phyloP scores from a whole-genome alignment of 2,797 vertebrate species.

The Furcifer pardalis region DNA sequence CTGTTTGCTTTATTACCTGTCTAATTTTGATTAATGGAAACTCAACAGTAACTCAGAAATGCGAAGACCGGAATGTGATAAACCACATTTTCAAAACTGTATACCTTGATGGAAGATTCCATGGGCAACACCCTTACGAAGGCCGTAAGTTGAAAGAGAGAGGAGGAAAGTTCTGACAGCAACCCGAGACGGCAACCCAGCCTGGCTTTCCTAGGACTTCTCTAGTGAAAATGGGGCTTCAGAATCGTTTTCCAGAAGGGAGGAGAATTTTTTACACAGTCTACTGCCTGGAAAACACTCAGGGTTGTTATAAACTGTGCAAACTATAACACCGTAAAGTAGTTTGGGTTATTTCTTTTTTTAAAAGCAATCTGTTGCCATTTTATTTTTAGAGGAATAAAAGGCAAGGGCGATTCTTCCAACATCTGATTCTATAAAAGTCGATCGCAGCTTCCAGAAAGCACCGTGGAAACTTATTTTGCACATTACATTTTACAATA shows the following conservation, averaged over 20 bases:
- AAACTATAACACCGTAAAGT: not conserved
- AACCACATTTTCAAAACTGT: too few species aligned
- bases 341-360: not conserved
- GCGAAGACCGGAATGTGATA: not conserved
- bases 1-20: not conserved
- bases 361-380: constrained; percentile 28
- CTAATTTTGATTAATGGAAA: not conserved
- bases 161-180: not conserved
- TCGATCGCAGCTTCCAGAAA: constrained; percentile 55
- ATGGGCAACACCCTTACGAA: not conserved
- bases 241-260: too few species aligned
- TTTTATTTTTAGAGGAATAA: constrained; percentile 46
- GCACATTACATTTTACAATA: constrained; percentile 59
- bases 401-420: constrained; percentile 42
- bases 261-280: not conserved
- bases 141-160: not conserved
- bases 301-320: not conserved
- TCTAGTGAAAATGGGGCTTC: not conserved
- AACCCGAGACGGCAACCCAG: too few species aligned
- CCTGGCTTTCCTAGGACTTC: not conserved
- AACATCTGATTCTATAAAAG: constrained; percentile 59
- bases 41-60: not conserved
- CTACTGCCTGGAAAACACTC: not conserved
- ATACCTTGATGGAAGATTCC: not conserved
- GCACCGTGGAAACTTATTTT: constrained; percentile 63